Evolutionary conservation across 2,888 invertebrate species (phyloP).

Genomic region (Andrena marginata): DNA sequence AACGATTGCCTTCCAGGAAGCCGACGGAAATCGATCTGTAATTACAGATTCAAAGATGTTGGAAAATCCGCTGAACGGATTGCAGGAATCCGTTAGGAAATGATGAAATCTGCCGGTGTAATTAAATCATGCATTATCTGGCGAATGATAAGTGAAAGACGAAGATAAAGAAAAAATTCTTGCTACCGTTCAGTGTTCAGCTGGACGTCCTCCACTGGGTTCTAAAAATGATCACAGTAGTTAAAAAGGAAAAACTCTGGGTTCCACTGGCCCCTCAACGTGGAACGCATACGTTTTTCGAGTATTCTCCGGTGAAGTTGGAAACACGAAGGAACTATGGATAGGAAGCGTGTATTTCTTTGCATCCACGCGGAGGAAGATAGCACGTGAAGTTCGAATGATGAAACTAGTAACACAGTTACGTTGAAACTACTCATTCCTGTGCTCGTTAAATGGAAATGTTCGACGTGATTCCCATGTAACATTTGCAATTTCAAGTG

Average conservation of each 20-base stretch:
- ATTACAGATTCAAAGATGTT: neutral
- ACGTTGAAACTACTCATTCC: conserved; percentile 14
- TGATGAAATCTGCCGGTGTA: conserved; percentile 26
- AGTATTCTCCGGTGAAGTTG: neutral
- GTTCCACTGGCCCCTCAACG: too few relatives aligned
- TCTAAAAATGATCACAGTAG: too few relatives aligned
- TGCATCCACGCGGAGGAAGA: conserved; percentile 10
- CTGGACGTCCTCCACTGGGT: too few relatives aligned
- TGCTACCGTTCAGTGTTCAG: neutral
- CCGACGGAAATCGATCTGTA: neutral
- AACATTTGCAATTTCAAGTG: neutral
- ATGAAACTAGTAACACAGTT: conserved; percentile 25
- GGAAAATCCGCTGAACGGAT: conserved; percentile 7
- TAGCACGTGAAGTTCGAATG: conserved; percentile 18
- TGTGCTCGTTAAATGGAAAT: conserved; percentile 5
- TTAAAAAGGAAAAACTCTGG: too few relatives aligned
- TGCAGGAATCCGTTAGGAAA: conserved; percentile 16
- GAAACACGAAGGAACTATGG: neutral
- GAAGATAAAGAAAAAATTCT: conserved; percentile 7
- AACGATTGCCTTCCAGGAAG: neutral
- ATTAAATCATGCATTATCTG: conserved; percentile 20
- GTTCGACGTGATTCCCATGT: neutral
- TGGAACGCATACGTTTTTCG: too few relatives aligned
- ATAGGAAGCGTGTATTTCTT: neutral
- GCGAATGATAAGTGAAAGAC: neutral